Evolutionary conservation across 2,888 invertebrate genomes (phyloP).

Genomic region (Sicus ferrugineus): DNA sequence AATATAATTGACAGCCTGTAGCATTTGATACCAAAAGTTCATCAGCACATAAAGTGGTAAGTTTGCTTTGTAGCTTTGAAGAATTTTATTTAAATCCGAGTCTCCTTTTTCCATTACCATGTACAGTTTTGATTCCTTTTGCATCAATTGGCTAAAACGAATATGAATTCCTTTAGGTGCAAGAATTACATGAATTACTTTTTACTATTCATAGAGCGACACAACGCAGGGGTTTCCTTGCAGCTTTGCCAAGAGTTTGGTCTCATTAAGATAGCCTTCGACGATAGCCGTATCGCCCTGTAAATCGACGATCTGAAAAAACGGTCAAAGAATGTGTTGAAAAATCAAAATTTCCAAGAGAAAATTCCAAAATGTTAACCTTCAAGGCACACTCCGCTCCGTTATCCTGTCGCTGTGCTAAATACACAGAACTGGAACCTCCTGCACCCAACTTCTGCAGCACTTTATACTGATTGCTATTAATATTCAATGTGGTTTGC

Average conservation of each 20-base stretch:
- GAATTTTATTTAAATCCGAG: constrained; percentile 82
- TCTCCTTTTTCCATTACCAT: constrained; percentile 95
- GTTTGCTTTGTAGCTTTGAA: constrained; percentile 69
- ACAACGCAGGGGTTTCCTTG: constrained; percentile 86
- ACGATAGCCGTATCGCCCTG: constrained; percentile 76
- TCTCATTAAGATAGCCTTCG: constrained; percentile 88
- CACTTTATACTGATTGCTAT: constrained; percentile 76
- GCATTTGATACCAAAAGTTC: constrained; percentile 94
- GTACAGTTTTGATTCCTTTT: constrained; percentile 73
- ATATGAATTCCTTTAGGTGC: background rate
- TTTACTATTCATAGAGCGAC: constrained; percentile 86
- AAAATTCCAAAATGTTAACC: constrained; percentile 39
- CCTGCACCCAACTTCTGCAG: constrained; percentile 83
- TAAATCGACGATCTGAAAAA: constrained; percentile 82
- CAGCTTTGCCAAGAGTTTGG: constrained; percentile 79
- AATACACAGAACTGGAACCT: constrained; percentile 86
- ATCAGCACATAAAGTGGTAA: constrained; percentile 80
- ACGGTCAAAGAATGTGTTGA: constrained; percentile 39
- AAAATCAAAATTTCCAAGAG: background rate
- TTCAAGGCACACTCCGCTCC: constrained; percentile 59
- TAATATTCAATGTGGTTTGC: constrained; percentile 70
- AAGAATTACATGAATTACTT: constrained; percentile 14
- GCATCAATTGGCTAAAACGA: constrained; percentile 74
- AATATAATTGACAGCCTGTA: constrained; percentile 88
- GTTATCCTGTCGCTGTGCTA: constrained; percentile 53